Evolutionary conservation across 2,888 invertebrate species (phyloP), one percentile per base, ranked within the genome.

Genomic region (Nemapogon koenigi): DNA sequence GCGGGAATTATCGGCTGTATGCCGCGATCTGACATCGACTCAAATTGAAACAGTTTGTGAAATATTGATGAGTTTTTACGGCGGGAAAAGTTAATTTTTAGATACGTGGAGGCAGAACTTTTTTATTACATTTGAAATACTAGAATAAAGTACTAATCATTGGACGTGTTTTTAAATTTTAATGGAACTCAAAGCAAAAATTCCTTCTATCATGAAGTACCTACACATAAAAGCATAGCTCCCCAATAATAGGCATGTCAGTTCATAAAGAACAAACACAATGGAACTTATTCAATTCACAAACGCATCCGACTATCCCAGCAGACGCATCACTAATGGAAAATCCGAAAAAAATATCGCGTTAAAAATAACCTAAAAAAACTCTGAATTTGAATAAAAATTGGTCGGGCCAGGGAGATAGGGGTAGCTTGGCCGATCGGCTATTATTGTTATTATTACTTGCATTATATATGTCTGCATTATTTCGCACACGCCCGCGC

Each of bases 401-500:
- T 73, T 68, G 72, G 61, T 72, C 65, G 72, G 75, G 46, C 68
- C 65, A 50, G 55, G 66, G 70, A 49, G 60, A 63, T 50, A 49
- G 57, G 51, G 57, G 29, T 37, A 58, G 57, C 53, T 59, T 54
- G 59, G 62, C 13, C 73, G 72, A 73, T 75, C 69, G 63, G 55
- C 73, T 65, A 75, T 75, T 76, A 78, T 78, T 76, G 75, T 75
- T 78, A 72, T 78, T 76, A 76, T 76, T 75, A 76, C 73, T 65
- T 61, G 71, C 75, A 76, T 76, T 75, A 76, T 78, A 76, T 75
- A 76, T 76, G 75, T 73, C 73, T 70, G 72, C 70, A 71, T 73
- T 73, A 73, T 73, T 75, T 71, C 66, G 67, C 75, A 70, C 70
- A 70, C 72, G 64, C 51, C 51, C 55, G 57, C 49, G 48, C 48